Percentiles rank a stretch among this genome's conserved stretches.
Evolutionary conservation across 2,797 vertebrate genomes (phyloP).

Genomic region (Clarias laeviceps): DNA sequence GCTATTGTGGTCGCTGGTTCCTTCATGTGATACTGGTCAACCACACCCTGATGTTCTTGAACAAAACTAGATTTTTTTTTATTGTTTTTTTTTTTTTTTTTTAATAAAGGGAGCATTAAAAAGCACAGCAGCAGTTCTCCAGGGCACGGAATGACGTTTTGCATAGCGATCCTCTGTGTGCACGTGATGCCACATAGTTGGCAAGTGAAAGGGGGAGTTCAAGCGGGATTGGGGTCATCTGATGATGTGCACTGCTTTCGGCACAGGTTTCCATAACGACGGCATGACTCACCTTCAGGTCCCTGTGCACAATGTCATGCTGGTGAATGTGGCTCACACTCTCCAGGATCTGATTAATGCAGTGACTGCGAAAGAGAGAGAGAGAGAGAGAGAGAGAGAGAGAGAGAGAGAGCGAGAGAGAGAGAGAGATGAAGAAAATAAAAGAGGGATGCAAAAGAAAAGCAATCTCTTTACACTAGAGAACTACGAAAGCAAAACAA

Average conservation of each 20-base stretch:
- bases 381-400: not conserved
- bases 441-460: not conserved
- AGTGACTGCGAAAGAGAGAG: slow-evolving; percentile 82
- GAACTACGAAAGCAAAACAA: slow-evolving; percentile 1
- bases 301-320: slow-evolving; percentile 97
- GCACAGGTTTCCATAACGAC: slow-evolving; percentile 55
- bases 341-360: slow-evolving; percentile 99
- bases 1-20: slow-evolving; percentile 17
- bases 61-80: no score
- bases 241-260: slow-evolving; percentile 46
- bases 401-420: no score
- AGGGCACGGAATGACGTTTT: not conserved
- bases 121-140: not conserved
- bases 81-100: no score
- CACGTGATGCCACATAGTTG: slow-evolving; percentile 41
- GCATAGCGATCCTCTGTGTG: slow-evolving; percentile 3
- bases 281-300: slow-evolving; percentile 90
- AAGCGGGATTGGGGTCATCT: slow-evolving; percentile 35
- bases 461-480: slow-evolving; percentile 2
- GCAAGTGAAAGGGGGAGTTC: slow-evolving; percentile 44
- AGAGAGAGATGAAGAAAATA: not conserved
- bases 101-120: not conserved
- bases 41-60: slow-evolving; percentile 19
- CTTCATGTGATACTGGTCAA: not conserved
- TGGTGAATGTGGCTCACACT: slow-evolving; percentile 99